Evolutionary conservation across 1,140 invertebrate genomes (phyloP).

Genomic region (Drosophila melanica): DNA sequence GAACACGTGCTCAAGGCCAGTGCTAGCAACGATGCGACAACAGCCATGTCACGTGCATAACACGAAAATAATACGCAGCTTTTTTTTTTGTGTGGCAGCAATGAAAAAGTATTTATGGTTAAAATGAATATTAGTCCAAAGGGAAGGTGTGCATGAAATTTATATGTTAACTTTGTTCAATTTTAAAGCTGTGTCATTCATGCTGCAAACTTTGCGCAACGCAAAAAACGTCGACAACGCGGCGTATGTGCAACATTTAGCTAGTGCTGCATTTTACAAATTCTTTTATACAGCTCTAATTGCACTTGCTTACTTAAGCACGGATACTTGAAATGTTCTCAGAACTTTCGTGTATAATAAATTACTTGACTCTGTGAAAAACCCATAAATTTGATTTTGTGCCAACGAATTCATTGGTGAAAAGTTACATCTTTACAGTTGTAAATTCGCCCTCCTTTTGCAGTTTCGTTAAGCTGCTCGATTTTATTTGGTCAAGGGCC

Average conservation of each 20-base stretch:
- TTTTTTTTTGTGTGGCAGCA: too few relatives aligned
- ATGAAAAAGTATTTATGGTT: too few relatives aligned
- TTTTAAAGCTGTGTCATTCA: too few relatives aligned
- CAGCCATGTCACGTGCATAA: too few relatives aligned
- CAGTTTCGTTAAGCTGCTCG: not conserved
- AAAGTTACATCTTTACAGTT: not conserved
- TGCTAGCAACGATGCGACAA: too few relatives aligned
- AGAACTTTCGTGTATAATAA: not conserved
- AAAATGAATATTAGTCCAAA: too few relatives aligned
- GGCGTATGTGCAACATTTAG: slow-evolving; percentile 4
- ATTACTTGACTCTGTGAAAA: not conserved
- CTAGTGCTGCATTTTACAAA: not conserved
- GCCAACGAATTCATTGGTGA: not conserved
- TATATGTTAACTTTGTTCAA: too few relatives aligned
- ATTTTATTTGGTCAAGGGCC: not conserved
- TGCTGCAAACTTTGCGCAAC: too few relatives aligned
- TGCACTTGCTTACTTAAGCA: not conserved
- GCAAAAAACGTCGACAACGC: not conserved
- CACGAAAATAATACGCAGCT: too few relatives aligned
- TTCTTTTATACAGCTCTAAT: too few relatives aligned
- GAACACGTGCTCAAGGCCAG: too few relatives aligned
- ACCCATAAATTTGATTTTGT: not conserved
- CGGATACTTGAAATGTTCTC: not conserved
- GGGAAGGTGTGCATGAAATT: too few relatives aligned
- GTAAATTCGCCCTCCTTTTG: not conserved